A percentile compares a stretch with the other conserved stretches of the same genome.
Evolutionary conservation across 1,140 invertebrate species (phyloP).

Genomic region (Aphaenogaster ashmeadi): DNA sequence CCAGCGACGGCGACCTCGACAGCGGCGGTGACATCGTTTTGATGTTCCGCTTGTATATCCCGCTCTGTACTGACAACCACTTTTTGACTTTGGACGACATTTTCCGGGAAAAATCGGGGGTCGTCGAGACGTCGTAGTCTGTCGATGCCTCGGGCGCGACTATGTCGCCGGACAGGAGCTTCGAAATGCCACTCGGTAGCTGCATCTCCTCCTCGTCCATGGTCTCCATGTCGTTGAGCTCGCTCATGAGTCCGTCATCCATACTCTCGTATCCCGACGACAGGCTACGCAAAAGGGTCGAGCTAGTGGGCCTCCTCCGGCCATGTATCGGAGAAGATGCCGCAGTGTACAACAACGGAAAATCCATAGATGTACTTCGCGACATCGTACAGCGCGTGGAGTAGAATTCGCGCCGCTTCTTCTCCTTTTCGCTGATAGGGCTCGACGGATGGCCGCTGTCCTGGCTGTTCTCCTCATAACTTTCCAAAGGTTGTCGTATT

Average conservation of each 20-base stretch:
- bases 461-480: constrained; percentile 88
- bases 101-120: constrained; percentile 80
- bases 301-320: constrained; percentile 21
- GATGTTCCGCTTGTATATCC: background rate
- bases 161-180: constrained; percentile 81
- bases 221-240: constrained; percentile 89
- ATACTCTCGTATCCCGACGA: constrained; percentile 89
- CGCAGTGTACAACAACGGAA: constrained; percentile 33
- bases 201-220: constrained; percentile 81
- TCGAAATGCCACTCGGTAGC: constrained; percentile 79
- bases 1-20: constrained; percentile 62
- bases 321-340: background rate
- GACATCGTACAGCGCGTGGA: background rate
- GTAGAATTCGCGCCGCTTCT: constrained; percentile 76
- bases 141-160: constrained; percentile 65
- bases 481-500: constrained; percentile 81
- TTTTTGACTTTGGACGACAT: constrained; percentile 76
- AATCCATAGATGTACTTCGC: background rate
- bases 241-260: constrained; percentile 90
- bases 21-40: constrained; percentile 34
- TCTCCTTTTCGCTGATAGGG: constrained; percentile 66
- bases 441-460: constrained; percentile 88
- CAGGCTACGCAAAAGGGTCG: constrained; percentile 85
- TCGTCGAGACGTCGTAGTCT: constrained; percentile 79
- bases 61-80: constrained; percentile 1